Percentiles rank a stretch among this genome's conserved stretches.
These are phyloP conservation scores for Varecia variegata DNA, from an alignment of 2,797 vertebrate genomes.

Conservation along the genomic window DNA sequence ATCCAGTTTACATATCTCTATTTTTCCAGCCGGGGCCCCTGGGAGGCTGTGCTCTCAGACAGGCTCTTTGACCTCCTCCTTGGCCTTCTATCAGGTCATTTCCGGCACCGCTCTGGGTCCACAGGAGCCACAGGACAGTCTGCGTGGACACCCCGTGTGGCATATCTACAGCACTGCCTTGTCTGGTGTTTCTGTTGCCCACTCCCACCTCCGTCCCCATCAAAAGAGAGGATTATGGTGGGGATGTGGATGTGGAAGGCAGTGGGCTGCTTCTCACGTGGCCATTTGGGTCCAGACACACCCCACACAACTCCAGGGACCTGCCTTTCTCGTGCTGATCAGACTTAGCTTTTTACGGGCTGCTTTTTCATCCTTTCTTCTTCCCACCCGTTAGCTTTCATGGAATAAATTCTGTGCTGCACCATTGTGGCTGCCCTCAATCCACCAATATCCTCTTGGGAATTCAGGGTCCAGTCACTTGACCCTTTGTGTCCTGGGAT, in stretches of 20 bases:
- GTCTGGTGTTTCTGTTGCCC: fast-evolving
- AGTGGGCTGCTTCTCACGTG: fast-evolving
- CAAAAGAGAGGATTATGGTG: fast-evolving
- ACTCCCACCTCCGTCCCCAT: fast-evolving
- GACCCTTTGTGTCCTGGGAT: background rate
- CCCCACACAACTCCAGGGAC: fast-evolving
- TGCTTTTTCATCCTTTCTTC: background rate
- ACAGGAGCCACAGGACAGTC: fast-evolving
- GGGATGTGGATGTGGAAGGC: fast-evolving
- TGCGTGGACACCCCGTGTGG: fast-evolving
- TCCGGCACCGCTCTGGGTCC: too few species aligned
- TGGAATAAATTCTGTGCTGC: background rate
- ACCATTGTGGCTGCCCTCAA: fast-evolving
- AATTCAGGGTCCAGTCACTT: background rate
- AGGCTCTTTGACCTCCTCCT: background rate
- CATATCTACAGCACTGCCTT: fast-evolving
- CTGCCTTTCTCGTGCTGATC: background rate
- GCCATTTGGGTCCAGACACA: fast-evolving
- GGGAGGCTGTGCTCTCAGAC: background rate
- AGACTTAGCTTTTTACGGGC: background rate
- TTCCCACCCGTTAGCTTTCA: background rate
- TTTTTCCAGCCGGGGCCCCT: background rate
- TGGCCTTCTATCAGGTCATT: background rate
- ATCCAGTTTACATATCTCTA: background rate
- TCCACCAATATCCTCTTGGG: background rate